Percentiles rank a stretch among this genome's conserved stretches.
Conservation (phyloP, 2,113 vertebrate genomes). For the Xenus cinereus region DNA sequence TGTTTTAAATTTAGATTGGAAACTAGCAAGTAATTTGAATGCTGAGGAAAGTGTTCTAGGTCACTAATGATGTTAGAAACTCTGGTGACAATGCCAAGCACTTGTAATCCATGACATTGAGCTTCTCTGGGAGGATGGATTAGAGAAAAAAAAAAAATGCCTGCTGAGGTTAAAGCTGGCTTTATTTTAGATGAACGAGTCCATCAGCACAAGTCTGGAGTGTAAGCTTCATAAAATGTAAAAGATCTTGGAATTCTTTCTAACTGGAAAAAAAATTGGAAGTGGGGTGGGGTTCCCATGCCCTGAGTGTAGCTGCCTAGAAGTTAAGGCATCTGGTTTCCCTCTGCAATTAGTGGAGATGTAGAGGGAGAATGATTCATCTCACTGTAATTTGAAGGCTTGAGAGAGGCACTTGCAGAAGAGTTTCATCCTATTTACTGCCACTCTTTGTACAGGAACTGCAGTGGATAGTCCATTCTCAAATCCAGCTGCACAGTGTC, state of each 20-base stretch:
- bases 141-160: not conserved
- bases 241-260: not conserved
- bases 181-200: not conserved
- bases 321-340: slow-evolving; percentile 36
- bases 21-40: not conserved
- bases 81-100: not conserved
- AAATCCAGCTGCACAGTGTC: not conserved
- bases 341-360: not conserved
- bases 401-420: not conserved
- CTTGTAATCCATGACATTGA: not conserved
- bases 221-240: not conserved
- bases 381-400: not conserved
- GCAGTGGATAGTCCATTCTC: not conserved
- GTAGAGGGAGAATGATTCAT: slow-evolving; percentile 32
- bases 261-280: not conserved
- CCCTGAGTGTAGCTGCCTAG: not conserved
- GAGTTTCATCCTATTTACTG: not conserved
- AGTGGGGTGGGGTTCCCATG: not conserved
- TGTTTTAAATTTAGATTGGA: not conserved
- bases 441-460: not conserved
- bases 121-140: not conserved
- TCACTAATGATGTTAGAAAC: not conserved
- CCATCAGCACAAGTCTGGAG: not conserved
- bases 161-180: not conserved
- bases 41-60: not conserved